These are phyloP conservation scores for Eudyptes chrysolophus DNA, from an alignment of 2,113 vertebrate species.

Conservation along the genomic window DNA sequence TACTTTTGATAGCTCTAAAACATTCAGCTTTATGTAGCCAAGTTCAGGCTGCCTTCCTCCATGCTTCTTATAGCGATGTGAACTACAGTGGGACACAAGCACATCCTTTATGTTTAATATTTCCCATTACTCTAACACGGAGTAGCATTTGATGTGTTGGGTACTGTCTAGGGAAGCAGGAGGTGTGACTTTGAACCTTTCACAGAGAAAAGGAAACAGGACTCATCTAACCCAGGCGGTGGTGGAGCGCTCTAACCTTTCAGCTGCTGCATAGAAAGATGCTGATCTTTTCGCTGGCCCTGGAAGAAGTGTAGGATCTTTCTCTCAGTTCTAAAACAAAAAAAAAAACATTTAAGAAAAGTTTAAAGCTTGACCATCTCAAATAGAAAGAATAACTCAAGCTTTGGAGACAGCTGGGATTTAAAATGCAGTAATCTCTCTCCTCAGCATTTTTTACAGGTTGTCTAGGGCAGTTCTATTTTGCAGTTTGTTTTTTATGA, in stretches of 20 bases:
- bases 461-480: background rate
- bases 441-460: background rate
- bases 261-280: background rate
- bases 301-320: background rate
- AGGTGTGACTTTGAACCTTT: background rate
- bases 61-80: background rate
- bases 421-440: background rate
- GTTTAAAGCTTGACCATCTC: accelerated
- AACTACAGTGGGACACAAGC: background rate
- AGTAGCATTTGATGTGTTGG: background rate
- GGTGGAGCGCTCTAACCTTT: background rate
- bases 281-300: background rate
- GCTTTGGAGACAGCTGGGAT: background rate
- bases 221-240: background rate
- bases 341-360: background rate
- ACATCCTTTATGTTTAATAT: background rate
- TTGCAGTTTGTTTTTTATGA: background rate
- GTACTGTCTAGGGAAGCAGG: background rate
- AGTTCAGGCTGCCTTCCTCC: background rate
- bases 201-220: accelerated
- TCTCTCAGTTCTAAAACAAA: background rate
- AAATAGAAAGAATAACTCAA: background rate
- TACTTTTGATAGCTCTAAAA: background rate
- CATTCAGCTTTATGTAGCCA: no score
- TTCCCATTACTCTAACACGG: background rate